Percentiles rank a stretch among this genome's conserved stretches.
phyloP scores from a whole-genome alignment of 2,888 invertebrate genomes.

The Nomada ruficornis region DNA sequence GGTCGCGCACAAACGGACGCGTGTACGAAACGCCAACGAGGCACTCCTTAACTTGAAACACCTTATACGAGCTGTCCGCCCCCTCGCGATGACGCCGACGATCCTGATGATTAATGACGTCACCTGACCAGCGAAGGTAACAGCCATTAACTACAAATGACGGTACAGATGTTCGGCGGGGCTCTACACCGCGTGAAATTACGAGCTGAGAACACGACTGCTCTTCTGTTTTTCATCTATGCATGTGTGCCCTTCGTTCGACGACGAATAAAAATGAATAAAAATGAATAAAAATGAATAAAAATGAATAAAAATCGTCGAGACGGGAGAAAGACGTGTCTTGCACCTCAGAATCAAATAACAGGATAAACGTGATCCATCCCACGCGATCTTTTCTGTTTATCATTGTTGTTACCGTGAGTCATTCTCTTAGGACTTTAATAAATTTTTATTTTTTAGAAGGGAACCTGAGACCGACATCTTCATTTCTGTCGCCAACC shows the following conservation, averaged over 20 bases:
- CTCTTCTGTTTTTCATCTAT: not conserved
- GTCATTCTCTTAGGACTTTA: not conserved
- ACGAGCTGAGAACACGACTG: not conserved
- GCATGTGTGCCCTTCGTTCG: no score
- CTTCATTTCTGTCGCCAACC: no score
- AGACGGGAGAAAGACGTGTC: not conserved
- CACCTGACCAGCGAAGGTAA: constrained; percentile 48
- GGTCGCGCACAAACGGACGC: constrained; percentile 46
- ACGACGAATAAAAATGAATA: not conserved
- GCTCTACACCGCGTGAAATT: not conserved
- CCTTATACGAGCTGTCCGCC: constrained; percentile 69
- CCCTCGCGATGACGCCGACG: constrained; percentile 65
- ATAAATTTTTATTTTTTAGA: not conserved
- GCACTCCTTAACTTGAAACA: constrained; percentile 64
- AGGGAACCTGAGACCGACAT: no score
- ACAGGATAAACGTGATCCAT: no score
- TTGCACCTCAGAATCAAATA: not conserved
- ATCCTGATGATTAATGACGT: constrained; percentile 70
- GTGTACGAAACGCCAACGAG: constrained; percentile 43
- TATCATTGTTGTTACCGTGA: not conserved
- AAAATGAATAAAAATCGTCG: not conserved
- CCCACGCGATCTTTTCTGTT: not conserved
- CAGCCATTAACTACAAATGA: constrained; percentile 62
- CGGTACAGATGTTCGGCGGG: constrained; percentile 42
- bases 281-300: not conserved